Percentiles rank a stretch among this genome's conserved stretches.
Evolutionary conservation across 2,888 invertebrate genomes (phyloP).

Genomic region (Odontothrips loti): DNA sequence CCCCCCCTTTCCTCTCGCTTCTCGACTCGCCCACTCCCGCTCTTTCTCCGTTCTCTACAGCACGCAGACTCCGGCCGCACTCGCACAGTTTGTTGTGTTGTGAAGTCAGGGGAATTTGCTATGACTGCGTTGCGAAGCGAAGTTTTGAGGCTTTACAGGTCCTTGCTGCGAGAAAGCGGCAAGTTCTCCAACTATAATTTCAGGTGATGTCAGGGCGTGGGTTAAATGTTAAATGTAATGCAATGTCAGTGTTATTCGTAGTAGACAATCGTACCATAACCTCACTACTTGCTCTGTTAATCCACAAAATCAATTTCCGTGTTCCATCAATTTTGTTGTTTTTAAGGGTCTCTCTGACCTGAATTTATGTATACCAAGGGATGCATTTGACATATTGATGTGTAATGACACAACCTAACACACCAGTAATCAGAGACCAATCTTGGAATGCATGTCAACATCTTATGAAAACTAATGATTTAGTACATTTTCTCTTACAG

Average conservation of each 20-base stretch:
- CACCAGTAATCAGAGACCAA: too few species aligned
- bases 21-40: too few species aligned
- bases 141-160: neutral
- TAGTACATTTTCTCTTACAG: neutral
- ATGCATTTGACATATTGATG: neutral
- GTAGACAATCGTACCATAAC: neutral
- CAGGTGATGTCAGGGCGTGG: neutral
- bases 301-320: neutral
- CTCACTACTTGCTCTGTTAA: neutral
- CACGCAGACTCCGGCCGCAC: too few species aligned
- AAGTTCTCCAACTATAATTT: slow-evolving; percentile 10
- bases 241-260: neutral
- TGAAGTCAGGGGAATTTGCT: too few species aligned
- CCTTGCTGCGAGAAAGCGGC: neutral
- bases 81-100: too few species aligned
- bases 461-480: neutral
- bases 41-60: too few species aligned
- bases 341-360: neutral
- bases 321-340: neutral
- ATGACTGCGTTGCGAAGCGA: neutral
- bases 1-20: neutral
- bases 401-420: neutral
- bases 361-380: neutral
- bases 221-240: neutral
- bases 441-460: neutral